A percentile compares a stretch with the other conserved stretches of the same genome.
These are phyloP conservation scores for Lophura nycthemera DNA, from an alignment of 2,113 vertebrate genomes.

Conservation along the genomic window DNA sequence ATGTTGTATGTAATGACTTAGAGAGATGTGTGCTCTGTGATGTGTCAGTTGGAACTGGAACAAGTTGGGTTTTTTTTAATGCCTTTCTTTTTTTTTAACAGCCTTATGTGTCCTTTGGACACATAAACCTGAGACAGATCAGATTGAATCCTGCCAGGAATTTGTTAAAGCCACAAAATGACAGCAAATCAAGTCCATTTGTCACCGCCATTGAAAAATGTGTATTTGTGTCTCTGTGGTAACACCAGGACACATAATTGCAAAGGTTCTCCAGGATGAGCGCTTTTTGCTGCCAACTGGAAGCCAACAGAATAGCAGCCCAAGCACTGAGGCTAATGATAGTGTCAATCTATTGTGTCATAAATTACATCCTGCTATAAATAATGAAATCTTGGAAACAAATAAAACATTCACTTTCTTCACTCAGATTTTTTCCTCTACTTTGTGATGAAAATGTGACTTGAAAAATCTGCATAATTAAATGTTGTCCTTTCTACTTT, in stretches of 20 bases:
- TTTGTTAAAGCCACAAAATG: not conserved
- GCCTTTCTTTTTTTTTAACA: not conserved
- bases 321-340: not conserved
- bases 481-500: not conserved
- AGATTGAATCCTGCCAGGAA: not conserved
- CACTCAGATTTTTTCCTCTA: not conserved
- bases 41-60: not conserved
- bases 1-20: not conserved
- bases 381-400: constrained; percentile 63
- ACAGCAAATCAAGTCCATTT: not conserved
- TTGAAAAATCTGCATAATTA: constrained; percentile 27
- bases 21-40: not conserved
- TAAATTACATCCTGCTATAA: constrained; percentile 63
- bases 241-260: constrained; percentile 5
- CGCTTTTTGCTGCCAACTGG: not conserved
- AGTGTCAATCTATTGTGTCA: constrained; percentile 40
- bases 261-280: not conserved
- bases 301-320: constrained; percentile 19
- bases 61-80: not conserved
- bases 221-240: not conserved
- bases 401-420: constrained; percentile 3
- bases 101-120: not conserved
- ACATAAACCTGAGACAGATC: not conserved
- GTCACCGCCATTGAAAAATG: not conserved
- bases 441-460: constrained; percentile 39